Evolutionary conservation across 2,888 invertebrate species (phyloP), one percentile per base, ranked within the genome.

Genomic region (Prosopocoilus inquinatus): DNA sequence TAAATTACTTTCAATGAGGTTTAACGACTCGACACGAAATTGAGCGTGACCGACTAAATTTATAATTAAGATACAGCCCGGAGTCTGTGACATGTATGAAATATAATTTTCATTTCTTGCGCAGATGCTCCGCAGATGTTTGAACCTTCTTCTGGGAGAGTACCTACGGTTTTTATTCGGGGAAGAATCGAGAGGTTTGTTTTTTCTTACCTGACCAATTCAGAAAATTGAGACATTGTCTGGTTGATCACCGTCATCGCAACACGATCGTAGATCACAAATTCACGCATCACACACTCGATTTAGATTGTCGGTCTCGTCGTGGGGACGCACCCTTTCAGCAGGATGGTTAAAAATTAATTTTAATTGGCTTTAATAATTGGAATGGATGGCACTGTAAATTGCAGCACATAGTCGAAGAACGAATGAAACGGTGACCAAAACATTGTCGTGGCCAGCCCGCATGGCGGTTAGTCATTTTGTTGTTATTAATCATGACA

Each of bases 291-390:
- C 41, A 13, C 16, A 16, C 47, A 43, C 47, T 53, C 32, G 20
- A 53, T 53, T 28, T 33, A 33, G 34, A 39, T 38, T 41, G 41
- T 12, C 20, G 44, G 13, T 12, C 47, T 28, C 20, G 47, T 28
- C 54, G 53, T 59, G 50, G 62, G 61, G 62, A 61, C 61, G 60
- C 60, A 64, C 62, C 64, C 63, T 64, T 35, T 47, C 16, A 53
- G 69, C 75, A 75, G 75, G 75, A 75, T 75, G 74, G 74, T 73
- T 71, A 67, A 73, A 74, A 75, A 75, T 75, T 75, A 74, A 68
- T 70, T 70, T 74, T 74, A 75, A 75, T 75, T 74, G 70, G 67
- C 65, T 62, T 66, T 70, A 75, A 75, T 74, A 57, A 52, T 28
- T 39, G 48, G 39, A 47, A 11, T 11, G 34, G 35, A 49, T 48